phyloP scores from a whole-genome alignment of 2,113 vertebrate genomes.

The Eudyptes chrysolophus region DNA sequence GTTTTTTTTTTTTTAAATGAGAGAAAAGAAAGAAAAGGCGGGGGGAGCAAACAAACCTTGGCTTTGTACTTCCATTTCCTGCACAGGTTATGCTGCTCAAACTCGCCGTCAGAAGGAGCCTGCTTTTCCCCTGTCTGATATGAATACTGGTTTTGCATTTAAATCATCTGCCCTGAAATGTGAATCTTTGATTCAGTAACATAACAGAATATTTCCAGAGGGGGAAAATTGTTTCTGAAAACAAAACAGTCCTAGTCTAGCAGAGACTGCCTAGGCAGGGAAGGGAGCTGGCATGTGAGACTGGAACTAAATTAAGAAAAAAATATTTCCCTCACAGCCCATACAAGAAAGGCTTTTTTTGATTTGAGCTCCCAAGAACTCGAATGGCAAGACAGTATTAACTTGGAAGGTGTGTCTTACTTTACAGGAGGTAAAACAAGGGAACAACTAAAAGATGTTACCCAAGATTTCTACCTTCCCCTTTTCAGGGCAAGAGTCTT shows the following conservation, averaged over 20 bases:
- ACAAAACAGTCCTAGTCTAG: neutral
- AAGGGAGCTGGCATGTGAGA: neutral
- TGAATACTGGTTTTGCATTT: slow-evolving; percentile 10
- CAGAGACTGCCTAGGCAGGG: neutral
- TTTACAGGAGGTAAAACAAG: neutral
- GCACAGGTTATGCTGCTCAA: neutral
- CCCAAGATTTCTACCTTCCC: neutral
- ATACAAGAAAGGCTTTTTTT: neutral
- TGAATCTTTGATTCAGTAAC: slow-evolving; percentile 35
- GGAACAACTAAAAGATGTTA: neutral
- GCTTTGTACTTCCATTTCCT: slow-evolving; percentile 1
- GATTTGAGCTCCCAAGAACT: neutral
- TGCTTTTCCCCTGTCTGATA: neutral
- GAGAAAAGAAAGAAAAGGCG: neutral
- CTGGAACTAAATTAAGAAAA: neutral
- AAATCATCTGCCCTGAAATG: slow-evolving; percentile 18
- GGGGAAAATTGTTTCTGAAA: slow-evolving; percentile 31
- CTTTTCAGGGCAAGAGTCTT: neutral
- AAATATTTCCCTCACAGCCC: neutral
- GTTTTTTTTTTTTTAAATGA: neutral
- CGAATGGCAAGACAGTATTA: neutral
- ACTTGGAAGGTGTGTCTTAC: neutral
- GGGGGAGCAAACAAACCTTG: neutral
- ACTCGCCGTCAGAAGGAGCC: neutral
- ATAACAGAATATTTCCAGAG: slow-evolving; percentile 38